These are phyloP conservation scores for Ceraclea dissimilis DNA, from an alignment of 2,888 invertebrate species.

Conservation along the genomic window DNA sequence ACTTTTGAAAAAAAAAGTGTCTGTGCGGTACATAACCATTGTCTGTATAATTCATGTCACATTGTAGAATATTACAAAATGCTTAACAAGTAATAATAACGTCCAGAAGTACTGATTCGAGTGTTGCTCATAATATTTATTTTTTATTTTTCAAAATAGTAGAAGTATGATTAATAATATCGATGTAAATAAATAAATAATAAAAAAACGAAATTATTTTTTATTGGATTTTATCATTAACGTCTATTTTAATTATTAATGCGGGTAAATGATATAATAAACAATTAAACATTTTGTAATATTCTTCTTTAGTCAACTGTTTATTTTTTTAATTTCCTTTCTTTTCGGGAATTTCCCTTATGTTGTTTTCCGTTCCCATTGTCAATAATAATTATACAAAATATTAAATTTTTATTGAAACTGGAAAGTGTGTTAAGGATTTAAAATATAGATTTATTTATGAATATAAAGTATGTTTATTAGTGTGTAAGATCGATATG, in stretches of 20 bases:
- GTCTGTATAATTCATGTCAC: too few relatives aligned
- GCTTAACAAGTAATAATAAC: background rate
- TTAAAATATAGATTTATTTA: slow-evolving; percentile 20
- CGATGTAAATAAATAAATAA: background rate
- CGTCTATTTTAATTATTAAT: background rate
- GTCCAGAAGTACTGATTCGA: background rate
- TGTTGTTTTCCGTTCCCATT: background rate
- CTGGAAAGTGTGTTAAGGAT: slow-evolving; percentile 14
- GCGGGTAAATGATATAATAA: too few relatives aligned
- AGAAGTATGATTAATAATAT: background rate
- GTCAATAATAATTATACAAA: background rate
- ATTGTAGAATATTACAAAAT: background rate
- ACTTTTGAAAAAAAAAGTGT: too few relatives aligned
- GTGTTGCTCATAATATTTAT: background rate
- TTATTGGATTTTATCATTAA: background rate
- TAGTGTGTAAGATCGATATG: slow-evolving; percentile 17
- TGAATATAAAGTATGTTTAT: slow-evolving; percentile 15
- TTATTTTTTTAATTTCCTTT: too few relatives aligned
- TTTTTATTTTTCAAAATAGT: background rate
- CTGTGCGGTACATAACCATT: too few relatives aligned
- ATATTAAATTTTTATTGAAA: background rate
- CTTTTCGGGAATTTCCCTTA: too few relatives aligned
- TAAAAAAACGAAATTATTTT: background rate
- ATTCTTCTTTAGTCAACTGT: too few relatives aligned
- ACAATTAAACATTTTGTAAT: background rate